A percentile compares a stretch with the other conserved stretches of the same genome.
These are phyloP conservation scores for Gymnothorax reevesii DNA, from an alignment of 2,797 vertebrate genomes.

Conservation along the genomic window DNA sequence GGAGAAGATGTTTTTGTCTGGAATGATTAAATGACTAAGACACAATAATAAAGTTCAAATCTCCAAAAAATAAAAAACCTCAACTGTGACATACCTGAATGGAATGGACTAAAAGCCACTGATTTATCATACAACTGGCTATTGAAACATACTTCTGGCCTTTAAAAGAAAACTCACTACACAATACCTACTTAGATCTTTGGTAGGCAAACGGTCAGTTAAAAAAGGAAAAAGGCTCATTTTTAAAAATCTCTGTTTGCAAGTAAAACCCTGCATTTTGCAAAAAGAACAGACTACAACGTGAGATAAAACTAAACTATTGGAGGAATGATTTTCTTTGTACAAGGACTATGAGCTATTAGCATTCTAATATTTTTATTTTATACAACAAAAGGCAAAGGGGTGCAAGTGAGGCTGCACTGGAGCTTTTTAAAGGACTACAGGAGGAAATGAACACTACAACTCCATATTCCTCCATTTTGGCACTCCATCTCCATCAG, in stretches of 20 bases:
- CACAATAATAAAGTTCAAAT: constrained; percentile 42
- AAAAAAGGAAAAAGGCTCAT: not conserved
- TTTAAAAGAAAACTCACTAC: constrained; percentile 28
- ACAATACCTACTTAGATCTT: constrained; percentile 33
- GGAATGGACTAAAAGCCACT: constrained; percentile 43
- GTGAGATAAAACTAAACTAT: not conserved
- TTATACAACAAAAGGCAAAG: not conserved
- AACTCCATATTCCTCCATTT: not conserved
- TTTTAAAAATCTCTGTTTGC: not conserved
- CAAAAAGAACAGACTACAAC: not conserved
- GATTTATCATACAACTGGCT: constrained; percentile 50
- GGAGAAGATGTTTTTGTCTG: constrained; percentile 73
- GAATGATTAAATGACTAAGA: constrained; percentile 65
- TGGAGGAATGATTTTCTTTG: not conserved
- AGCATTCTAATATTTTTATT: not conserved
- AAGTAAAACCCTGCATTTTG: constrained; percentile 16
- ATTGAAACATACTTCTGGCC: constrained; percentile 33
- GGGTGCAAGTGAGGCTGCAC: not conserved
- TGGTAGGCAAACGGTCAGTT: not conserved
- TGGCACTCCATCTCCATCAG: constrained; percentile 15
- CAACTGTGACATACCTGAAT: constrained; percentile 53
- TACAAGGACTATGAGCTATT: not conserved
- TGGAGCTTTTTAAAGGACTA: not conserved
- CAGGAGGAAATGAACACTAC: not conserved
- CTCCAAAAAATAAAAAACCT: constrained; percentile 51